Evolutionary conservation across 1,140 invertebrate genomes (phyloP).

Genomic region (Atopsyche davidsoni): DNA sequence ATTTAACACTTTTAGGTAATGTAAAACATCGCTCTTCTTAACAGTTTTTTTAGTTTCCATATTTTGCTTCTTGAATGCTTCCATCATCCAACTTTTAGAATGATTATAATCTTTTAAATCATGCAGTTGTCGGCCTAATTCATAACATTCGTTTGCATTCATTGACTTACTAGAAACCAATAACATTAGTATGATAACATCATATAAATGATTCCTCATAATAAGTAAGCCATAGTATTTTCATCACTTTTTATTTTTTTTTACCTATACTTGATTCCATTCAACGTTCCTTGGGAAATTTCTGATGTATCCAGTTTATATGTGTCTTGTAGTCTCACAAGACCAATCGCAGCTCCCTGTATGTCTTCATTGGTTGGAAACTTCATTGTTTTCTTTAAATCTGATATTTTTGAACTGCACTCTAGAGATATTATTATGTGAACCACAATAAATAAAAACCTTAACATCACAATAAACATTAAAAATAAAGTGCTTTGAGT

Average conservation of each 20-base stretch:
- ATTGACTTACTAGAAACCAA: constrained; percentile 49
- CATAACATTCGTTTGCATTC: constrained; percentile 91
- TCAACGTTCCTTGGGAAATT: constrained; percentile 82
- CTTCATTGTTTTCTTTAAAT: constrained; percentile 61
- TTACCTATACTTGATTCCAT: constrained; percentile 80
- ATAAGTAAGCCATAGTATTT: too few relatives aligned
- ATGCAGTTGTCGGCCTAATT: constrained; percentile 92
- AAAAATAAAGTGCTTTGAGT: too few relatives aligned
- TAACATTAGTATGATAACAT: too few relatives aligned
- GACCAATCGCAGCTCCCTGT: constrained; percentile 86
- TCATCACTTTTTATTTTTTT: too few relatives aligned
- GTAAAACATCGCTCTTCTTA: constrained; percentile 79
- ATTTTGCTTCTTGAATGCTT: constrained; percentile 68
- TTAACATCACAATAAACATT: too few relatives aligned
- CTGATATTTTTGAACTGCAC: constrained; percentile 75
- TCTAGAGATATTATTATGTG: too few relatives aligned
- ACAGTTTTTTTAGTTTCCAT: constrained; percentile 64
- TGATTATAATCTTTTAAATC: constrained; percentile 91
- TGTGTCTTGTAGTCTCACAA: constrained; percentile 93
- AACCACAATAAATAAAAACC: too few relatives aligned
- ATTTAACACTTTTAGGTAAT: constrained; percentile 92
- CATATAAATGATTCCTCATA: too few relatives aligned
- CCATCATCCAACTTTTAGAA: constrained; percentile 91
- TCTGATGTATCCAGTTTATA: constrained; percentile 88
- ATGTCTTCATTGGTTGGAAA: constrained; percentile 89